Percentiles rank a stretch among this genome's conserved stretches.
These are phyloP conservation scores for Hypselothyrea guttata DNA, from an alignment of 2,888 invertebrate species.

Conservation along the genomic window DNA sequence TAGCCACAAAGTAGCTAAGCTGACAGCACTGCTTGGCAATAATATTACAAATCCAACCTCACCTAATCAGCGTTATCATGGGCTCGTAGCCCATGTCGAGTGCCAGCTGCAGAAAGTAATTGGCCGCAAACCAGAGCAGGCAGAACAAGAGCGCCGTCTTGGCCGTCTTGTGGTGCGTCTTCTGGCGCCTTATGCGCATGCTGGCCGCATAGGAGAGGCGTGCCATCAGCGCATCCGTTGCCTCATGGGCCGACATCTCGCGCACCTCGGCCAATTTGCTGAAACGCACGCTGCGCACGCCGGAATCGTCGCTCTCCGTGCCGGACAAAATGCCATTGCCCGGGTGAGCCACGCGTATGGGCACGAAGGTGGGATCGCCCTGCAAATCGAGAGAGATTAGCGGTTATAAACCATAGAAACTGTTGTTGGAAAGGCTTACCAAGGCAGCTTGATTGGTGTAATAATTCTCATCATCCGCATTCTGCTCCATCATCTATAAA, in stretches of 20 bases:
- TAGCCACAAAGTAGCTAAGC: no score
- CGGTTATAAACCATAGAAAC: background rate
- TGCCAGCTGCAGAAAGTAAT: constrained; percentile 95
- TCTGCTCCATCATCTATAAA: constrained; percentile 87
- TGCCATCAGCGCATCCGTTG: constrained; percentile 95
- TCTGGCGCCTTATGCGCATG: constrained; percentile 88
- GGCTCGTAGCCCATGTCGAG: constrained; percentile 91
- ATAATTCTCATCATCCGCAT: constrained; percentile 90
- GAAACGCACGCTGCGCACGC: constrained; percentile 93
- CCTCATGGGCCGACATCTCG: constrained; percentile 94
- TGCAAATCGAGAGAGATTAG: no score
- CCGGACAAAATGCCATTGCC: constrained; percentile 84
- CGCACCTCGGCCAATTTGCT: constrained; percentile 94
- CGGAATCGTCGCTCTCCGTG: constrained; percentile 93
- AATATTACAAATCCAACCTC: background rate
- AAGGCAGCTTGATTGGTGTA: constrained; percentile 85
- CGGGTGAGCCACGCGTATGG: constrained; percentile 85
- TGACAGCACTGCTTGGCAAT: no score
- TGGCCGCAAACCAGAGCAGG: constrained; percentile 96
- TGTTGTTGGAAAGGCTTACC: constrained; percentile 59
- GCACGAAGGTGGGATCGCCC: constrained; percentile 96
- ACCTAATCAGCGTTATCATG: constrained; percentile 92
- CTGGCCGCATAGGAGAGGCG: constrained; percentile 97
- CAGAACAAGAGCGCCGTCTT: constrained; percentile 93
- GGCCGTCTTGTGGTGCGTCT: constrained; percentile 86